Conservation (phyloP, 2,797 vertebrate genomes). For the Halcyon chelicuti region DNA sequence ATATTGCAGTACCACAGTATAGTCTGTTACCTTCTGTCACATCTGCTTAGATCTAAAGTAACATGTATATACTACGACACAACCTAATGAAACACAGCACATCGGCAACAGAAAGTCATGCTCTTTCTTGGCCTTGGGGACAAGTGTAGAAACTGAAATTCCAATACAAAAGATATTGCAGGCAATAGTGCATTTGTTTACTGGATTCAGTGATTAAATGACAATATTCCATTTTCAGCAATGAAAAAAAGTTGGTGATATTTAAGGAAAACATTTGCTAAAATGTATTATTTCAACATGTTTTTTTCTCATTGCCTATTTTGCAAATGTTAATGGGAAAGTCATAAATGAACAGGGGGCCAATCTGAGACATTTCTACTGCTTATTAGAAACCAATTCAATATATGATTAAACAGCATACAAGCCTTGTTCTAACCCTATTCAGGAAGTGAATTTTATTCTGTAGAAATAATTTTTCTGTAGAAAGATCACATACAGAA, state of each 20-base stretch:
- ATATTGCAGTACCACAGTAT: background rate
- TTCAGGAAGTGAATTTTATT: background rate
- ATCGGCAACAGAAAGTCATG: background rate
- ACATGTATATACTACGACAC: background rate
- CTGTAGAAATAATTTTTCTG: background rate
- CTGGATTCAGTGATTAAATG: background rate
- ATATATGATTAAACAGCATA: background rate
- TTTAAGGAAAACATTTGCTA: background rate
- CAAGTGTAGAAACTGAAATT: background rate
- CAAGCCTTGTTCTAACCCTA: background rate
- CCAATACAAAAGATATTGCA: background rate
- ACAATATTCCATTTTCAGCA: background rate
- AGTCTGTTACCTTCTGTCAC: constrained; percentile 48
- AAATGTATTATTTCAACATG: background rate
- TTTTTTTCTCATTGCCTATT: background rate
- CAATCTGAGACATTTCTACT: background rate
- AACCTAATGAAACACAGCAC: constrained; percentile 14
- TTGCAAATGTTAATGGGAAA: background rate
- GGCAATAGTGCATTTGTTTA: background rate
- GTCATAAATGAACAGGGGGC: background rate
- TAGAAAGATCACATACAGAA: background rate
- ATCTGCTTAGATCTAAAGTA: background rate
- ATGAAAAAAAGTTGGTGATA: background rate
- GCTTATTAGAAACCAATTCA: constrained; percentile 17
- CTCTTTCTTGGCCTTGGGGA: background rate